phyloP scores from a whole-genome alignment of 1,140 invertebrate genomes.

The Mercenaria mercenaria region DNA sequence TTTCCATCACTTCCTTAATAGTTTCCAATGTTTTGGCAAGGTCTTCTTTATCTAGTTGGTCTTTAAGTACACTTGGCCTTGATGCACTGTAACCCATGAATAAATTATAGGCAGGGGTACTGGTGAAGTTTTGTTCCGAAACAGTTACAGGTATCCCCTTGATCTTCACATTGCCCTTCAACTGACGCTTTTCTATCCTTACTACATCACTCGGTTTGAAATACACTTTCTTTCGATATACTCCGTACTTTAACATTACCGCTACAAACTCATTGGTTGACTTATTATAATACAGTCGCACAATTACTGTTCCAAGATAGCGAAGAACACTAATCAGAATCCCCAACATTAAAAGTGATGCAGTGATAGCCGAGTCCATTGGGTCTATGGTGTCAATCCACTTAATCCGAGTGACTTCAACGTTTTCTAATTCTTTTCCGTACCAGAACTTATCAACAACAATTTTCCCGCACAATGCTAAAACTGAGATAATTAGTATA shows the following conservation, averaged over 20 bases:
- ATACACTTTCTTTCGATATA: not conserved
- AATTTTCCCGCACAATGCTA: not conserved
- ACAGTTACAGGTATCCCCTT: not conserved
- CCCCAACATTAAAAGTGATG: not conserved
- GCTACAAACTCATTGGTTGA: slow-evolving; percentile 34
- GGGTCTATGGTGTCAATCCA: not conserved
- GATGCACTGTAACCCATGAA: not conserved
- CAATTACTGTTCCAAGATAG: not conserved
- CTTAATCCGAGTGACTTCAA: not conserved
- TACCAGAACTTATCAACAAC: not conserved
- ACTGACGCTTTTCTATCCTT: not conserved
- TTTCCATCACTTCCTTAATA: not conserved
- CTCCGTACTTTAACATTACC: not conserved
- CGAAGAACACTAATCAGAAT: not conserved
- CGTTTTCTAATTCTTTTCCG: not conserved
- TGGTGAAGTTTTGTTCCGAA: not conserved
- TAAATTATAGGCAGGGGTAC: not conserved
- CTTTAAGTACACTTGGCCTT: not conserved
- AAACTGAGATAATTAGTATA: not conserved
- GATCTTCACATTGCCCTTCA: not conserved
- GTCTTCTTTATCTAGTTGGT: not conserved
- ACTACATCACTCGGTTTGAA: not conserved
- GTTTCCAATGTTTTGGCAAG: not conserved
- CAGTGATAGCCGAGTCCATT: not conserved
- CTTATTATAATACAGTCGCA: not conserved